Conservation (phyloP, 2,888 invertebrate species). For the Papilio demoleus region DNA sequence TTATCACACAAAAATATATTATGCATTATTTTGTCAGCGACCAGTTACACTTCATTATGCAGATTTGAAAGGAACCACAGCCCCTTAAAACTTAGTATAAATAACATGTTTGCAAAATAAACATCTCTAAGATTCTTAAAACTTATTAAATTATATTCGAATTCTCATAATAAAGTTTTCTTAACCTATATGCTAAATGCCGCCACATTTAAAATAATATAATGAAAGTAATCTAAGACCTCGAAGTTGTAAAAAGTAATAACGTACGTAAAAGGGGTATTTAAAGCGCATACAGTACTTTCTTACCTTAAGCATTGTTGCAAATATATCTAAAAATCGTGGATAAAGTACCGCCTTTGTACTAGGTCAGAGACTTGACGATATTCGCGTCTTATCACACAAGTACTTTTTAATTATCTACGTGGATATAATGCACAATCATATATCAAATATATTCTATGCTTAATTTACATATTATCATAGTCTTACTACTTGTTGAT, state of each 20-base stretch:
- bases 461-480: constrained; percentile 16
- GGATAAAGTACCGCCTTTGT: background rate
- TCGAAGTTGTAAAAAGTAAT: too few species aligned
- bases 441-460: constrained; percentile 5
- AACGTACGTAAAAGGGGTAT: too few species aligned
- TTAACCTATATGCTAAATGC: constrained; percentile 10
- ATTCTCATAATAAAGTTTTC: background rate
- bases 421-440: background rate
- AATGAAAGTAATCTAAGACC: background rate
- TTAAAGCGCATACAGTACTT: background rate
- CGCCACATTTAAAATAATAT: too few species aligned
- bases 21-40: too few species aligned
- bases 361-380: background rate
- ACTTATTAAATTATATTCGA: background rate
- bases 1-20: too few species aligned
- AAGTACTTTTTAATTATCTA: background rate
- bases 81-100: too few species aligned
- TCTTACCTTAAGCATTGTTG: constrained; percentile 14
- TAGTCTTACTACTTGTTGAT: constrained; percentile 1
- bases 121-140: too few species aligned
- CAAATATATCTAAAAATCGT: background rate
- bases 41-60: too few species aligned
- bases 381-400: background rate
- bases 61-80: too few species aligned
- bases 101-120: background rate